Evolutionary conservation across 2,113 vertebrate species (phyloP).

Genomic region (Pyxicephalus adspersus): DNA sequence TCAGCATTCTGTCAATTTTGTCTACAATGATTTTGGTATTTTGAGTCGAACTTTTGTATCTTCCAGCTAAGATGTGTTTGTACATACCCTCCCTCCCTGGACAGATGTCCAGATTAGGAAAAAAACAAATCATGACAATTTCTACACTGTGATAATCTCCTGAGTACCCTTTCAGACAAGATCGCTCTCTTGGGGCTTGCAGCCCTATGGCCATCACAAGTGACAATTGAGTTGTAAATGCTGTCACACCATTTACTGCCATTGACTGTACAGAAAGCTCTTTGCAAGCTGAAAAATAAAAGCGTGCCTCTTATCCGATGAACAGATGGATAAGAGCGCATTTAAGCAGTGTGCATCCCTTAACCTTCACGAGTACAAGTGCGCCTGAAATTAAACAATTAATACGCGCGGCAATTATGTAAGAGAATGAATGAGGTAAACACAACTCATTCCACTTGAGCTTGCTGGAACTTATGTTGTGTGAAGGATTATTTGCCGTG

Average conservation of each 20-base stretch:
- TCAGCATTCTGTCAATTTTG: not conserved
- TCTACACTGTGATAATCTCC: constrained; percentile 22
- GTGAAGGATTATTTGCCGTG: constrained; percentile 70
- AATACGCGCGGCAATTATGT: constrained; percentile 64
- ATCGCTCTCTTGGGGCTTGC: constrained; percentile 2
- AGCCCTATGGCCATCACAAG: constrained; percentile 33
- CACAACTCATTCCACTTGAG: constrained; percentile 62
- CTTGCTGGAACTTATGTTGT: constrained; percentile 64
- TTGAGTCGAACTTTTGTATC: not conserved
- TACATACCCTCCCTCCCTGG: constrained; percentile 16
- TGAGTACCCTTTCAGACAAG: constrained; percentile 37
- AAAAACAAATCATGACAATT: constrained; percentile 47
- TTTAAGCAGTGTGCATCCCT: constrained; percentile 45
- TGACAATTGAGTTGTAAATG: constrained; percentile 49
- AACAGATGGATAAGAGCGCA: constrained; percentile 53
- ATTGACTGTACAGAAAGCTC: constrained; percentile 23
- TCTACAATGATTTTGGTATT: not conserved
- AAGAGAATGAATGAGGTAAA: constrained; percentile 59
- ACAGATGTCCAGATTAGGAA: constrained; percentile 50
- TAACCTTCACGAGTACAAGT: constrained; percentile 60
- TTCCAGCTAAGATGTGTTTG: constrained; percentile 4
- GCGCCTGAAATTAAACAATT: constrained; percentile 70
- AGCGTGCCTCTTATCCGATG: not conserved
- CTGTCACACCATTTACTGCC: constrained; percentile 16
- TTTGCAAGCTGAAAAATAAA: constrained; percentile 17